phyloP scores from a whole-genome alignment of 2,797 vertebrate genomes.

The Pipistrellus pipistrellus region DNA sequence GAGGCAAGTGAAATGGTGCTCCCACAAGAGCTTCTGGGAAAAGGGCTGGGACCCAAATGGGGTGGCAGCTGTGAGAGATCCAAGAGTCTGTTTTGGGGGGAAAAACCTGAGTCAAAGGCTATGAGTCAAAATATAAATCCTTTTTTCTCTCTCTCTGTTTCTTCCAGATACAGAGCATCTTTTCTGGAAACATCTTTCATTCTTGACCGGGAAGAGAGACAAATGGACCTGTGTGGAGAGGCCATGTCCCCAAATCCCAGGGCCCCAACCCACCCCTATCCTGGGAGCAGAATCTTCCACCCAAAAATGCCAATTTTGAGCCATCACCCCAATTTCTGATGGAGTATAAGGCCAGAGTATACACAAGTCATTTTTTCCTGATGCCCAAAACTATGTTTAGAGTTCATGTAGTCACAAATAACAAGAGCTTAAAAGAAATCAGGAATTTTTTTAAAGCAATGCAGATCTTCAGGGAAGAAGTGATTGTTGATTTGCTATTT shows the following conservation, averaged over 20 bases:
- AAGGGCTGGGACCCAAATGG: neutral
- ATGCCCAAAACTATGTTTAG: neutral
- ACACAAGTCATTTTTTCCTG: neutral
- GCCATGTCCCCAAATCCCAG: neutral
- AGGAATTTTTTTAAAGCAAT: neutral
- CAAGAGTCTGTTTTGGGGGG: neutral
- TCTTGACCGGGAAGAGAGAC: neutral
- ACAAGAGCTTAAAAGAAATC: conserved; percentile 1
- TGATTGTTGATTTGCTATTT: neutral
- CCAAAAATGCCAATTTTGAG: neutral
- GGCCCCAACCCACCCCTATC: neutral
- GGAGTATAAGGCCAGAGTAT: neutral
- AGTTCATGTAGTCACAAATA: neutral
- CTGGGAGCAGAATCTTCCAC: neutral
- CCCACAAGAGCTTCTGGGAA: neutral
- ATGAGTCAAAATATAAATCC: conserved; percentile 16
- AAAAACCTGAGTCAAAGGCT: neutral
- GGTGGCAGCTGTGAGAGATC: neutral
- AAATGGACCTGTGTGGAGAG: neutral
- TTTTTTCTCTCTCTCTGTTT: neutral
- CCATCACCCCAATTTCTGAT: neutral
- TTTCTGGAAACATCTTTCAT: neutral
- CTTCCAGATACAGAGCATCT: neutral
- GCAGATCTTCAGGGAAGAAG: neutral
- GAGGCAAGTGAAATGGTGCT: neutral